These are phyloP conservation scores for Babylonia areolata DNA, from an alignment of 1,140 invertebrate genomes.

Conservation along the genomic window DNA sequence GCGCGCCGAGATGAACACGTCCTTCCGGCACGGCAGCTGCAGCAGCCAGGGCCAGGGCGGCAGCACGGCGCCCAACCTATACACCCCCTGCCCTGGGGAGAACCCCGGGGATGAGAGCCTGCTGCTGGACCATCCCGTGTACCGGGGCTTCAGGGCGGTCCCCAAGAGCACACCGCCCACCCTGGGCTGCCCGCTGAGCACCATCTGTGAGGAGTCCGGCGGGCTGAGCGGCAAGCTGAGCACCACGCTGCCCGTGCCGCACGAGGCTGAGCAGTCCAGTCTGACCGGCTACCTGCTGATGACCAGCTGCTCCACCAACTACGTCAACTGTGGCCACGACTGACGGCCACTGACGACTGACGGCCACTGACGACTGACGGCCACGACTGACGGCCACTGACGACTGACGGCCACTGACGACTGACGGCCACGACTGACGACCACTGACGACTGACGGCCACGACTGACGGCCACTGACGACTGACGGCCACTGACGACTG, in stretches of 20 bases:
- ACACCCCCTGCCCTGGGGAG: constrained; percentile 3
- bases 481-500: no score
- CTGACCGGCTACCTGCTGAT: constrained; percentile 26
- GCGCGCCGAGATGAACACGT: constrained; percentile 25
- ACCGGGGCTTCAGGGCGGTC: no score
- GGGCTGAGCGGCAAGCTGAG: not conserved
- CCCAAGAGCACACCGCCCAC: not conserved
- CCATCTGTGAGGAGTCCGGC: constrained; percentile 22
- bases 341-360: no score
- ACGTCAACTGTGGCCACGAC: not conserved
- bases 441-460: no score
- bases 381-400: no score
- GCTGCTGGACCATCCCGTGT: no score
- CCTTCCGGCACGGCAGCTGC: not conserved
- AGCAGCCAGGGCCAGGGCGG: not conserved
- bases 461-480: no score
- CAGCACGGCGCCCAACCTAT: not conserved
- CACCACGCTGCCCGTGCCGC: not conserved
- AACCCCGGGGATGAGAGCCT: not conserved
- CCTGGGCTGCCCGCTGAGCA: not conserved
- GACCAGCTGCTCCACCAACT: not conserved
- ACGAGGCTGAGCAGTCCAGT: not conserved
- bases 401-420: no score
- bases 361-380: no score
- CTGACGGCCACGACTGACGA: no score